These are phyloP conservation scores for Drosophila pandora DNA, from an alignment of 1,140 invertebrate species.

Conservation along the genomic window DNA sequence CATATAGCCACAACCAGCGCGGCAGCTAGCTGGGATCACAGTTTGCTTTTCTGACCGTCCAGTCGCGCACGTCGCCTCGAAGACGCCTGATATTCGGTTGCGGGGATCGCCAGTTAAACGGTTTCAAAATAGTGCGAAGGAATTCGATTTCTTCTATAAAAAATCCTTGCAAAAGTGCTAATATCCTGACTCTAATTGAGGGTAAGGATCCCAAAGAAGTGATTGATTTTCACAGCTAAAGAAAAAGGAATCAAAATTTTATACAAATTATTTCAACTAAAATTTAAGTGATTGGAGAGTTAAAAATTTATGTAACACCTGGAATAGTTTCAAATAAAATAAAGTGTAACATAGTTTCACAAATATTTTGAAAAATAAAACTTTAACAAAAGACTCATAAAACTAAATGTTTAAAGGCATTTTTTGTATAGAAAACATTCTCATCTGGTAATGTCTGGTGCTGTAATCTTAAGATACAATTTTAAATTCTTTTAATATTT, in stretches of 20 bases:
- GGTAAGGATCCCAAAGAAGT: neutral
- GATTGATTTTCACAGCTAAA: neutral
- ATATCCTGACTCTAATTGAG: slow-evolving; percentile 15
- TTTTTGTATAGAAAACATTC: neutral
- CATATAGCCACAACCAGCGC: slow-evolving; percentile 18
- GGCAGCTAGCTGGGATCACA: slow-evolving; percentile 64
- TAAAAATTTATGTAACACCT: neutral
- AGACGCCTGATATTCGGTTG: slow-evolving; percentile 65
- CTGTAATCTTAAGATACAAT: neutral
- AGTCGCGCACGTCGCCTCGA: slow-evolving; percentile 76
- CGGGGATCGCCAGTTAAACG: slow-evolving; percentile 40
- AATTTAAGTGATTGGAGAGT: neutral
- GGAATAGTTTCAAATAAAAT: neutral
- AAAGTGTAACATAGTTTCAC: neutral
- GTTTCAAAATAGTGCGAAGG: slow-evolving; percentile 12
- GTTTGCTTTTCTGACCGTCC: slow-evolving; percentile 64
- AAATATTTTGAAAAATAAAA: neutral
- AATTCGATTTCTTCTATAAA: slow-evolving; percentile 4
- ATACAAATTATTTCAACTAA: no score
- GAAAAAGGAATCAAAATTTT: neutral
- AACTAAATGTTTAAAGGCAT: neutral
- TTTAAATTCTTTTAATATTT: neutral
- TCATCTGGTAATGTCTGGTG: neutral
- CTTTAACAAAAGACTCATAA: neutral
- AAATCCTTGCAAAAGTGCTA: slow-evolving; percentile 6